Conservation (phyloP, 2,888 invertebrate species). For the Caenorhabditis angaria region DNA sequence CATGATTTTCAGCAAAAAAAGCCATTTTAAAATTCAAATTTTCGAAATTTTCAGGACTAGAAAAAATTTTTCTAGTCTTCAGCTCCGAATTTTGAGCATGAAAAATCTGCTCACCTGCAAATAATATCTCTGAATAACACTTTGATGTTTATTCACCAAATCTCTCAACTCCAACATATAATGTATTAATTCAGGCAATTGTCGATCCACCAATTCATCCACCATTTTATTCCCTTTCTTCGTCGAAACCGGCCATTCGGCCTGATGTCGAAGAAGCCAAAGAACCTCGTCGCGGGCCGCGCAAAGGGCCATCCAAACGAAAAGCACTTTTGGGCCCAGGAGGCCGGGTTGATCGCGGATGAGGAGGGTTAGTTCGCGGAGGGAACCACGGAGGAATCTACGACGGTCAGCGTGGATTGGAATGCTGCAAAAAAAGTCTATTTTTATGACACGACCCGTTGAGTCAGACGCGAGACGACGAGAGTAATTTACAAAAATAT, state of each 20-base stretch:
- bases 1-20: no score
- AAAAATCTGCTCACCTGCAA: slow-evolving; percentile 47
- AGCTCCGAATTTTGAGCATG: no score
- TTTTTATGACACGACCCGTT: background rate
- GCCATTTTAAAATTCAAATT: no score
- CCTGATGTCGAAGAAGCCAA: slow-evolving; percentile 94
- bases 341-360: slow-evolving; percentile 97
- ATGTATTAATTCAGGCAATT: slow-evolving; percentile 93
- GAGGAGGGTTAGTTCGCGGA: slow-evolving; percentile 92
- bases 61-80: no score
- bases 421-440: slow-evolving; percentile 75
- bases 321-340: slow-evolving; percentile 89
- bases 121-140: slow-evolving; percentile 86
- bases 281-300: slow-evolving; percentile 89
- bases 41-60: no score
- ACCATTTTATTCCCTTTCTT: slow-evolving; percentile 76
- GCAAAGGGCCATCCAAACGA: slow-evolving; percentile 94
- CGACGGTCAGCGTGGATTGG: slow-evolving; percentile 91
- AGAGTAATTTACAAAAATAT: no score
- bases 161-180: slow-evolving; percentile 95
- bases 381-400: slow-evolving; percentile 91
- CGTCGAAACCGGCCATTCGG: slow-evolving; percentile 87
- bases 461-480: no score
- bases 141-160: slow-evolving; percentile 87
- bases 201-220: slow-evolving; percentile 76